phyloP scores from a whole-genome alignment of 2,113 vertebrate genomes.

The Eubucco bourcierii region DNA sequence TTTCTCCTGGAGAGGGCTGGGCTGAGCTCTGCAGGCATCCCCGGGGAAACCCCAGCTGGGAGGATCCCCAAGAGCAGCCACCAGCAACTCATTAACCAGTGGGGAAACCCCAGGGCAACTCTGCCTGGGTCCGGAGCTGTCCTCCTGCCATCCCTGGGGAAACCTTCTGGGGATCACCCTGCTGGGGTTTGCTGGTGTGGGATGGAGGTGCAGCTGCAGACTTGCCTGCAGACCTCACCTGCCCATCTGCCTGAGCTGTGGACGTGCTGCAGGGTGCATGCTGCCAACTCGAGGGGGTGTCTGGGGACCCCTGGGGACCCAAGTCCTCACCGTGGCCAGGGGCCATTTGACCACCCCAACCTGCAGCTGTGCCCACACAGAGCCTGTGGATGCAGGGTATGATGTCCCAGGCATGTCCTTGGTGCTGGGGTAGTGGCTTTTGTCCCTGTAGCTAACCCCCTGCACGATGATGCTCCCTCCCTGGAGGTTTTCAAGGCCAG shows the following conservation, averaged over 20 bases:
- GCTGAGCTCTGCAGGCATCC: background rate
- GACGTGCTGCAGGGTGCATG: background rate
- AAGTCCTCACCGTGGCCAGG: fast-evolving
- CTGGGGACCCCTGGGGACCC: background rate
- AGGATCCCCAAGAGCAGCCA: fast-evolving
- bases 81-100: background rate
- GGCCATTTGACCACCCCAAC: background rate
- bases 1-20: background rate
- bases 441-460: fast-evolving
- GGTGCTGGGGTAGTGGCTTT: background rate
- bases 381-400: fast-evolving
- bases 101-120: background rate
- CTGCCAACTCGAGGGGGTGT: background rate
- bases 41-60: background rate
- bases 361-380: background rate
- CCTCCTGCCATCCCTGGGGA: fast-evolving
- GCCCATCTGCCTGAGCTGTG: fast-evolving
- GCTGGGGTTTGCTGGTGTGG: background rate
- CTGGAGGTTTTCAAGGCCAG: too few relatives aligned
- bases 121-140: background rate
- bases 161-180: background rate
- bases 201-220: background rate
- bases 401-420: background rate
- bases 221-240: background rate
- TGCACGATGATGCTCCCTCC: background rate